Percentiles rank a stretch among this genome's conserved stretches.
These are phyloP conservation scores for Portevinia maculata DNA, from an alignment of 2,888 invertebrate genomes.

Conservation along the genomic window DNA sequence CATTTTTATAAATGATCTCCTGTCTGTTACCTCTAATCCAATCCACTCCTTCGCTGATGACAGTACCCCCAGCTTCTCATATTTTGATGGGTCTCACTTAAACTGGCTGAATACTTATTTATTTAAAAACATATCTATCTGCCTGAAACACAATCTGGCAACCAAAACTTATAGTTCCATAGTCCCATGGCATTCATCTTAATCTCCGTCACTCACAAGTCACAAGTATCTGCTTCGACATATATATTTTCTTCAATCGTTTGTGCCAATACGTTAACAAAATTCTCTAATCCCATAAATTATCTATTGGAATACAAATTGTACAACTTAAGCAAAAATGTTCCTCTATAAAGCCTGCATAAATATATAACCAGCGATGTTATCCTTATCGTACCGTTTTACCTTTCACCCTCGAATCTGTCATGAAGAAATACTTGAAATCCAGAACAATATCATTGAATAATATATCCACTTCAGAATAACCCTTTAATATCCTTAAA, in stretches of 20 bases:
- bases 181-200: too few species aligned
- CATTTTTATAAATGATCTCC: too few species aligned
- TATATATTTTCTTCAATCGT: neutral
- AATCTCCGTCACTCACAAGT: too few species aligned
- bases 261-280: neutral
- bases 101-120: too few species aligned
- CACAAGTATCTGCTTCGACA: neutral
- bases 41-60: too few species aligned
- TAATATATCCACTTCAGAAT: slow-evolving; percentile 38
- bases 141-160: too few species aligned
- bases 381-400: neutral
- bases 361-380: neutral
- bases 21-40: too few species aligned
- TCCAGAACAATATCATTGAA: slow-evolving; percentile 3
- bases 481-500: slow-evolving; percentile 52
- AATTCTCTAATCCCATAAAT: slow-evolving; percentile 7
- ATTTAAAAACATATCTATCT: too few species aligned
- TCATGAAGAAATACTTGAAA: slow-evolving; percentile 3
- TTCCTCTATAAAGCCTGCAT: neutral
- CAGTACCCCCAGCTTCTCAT: too few species aligned
- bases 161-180: too few species aligned
- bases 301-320: slow-evolving; percentile 26
- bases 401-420: neutral
- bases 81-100: too few species aligned
- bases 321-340: neutral